Base-by-base conservation (phyloP, 1,140 invertebrate genomes). In the Antheraea mylitta region DNA sequence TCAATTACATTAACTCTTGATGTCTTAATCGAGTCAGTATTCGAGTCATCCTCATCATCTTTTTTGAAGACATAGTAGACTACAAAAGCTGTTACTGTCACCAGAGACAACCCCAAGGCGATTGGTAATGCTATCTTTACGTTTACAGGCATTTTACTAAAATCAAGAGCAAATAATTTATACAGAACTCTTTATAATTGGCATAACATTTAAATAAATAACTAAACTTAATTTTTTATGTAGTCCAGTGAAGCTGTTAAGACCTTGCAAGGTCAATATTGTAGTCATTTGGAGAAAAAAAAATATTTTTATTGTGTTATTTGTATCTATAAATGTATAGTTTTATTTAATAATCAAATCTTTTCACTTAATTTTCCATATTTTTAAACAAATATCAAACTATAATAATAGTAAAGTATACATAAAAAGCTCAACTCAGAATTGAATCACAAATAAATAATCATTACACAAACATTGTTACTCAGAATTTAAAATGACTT, bases 61-160 rank as follows among this genome's bases (percentile, higher is more conserved):
- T 83, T 86, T 71, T 89, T 90, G 18, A 92, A 85, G 0, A 92
- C 68, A 73, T 90, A 92, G 66, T 92, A 92, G 1, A 85, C 80
- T 18, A 90, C 88, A 79, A 90, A 84, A 38, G 88, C 87, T 69
- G 84, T 87, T 0, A 89, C 88, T 18, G 88, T 85, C 9, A 90
- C 84, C 16, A 92, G 58, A 10, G 88, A 90, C 38, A 92, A 68
- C 7, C 88, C 90, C 22, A 92, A 74, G 2, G 80, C 86, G 7
- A 88, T 69, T 18, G 89, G 88, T 62, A 92, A 68, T 4, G 86
- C 30, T 30, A 88, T 58, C 60, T 88, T 90, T 67, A 82, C 69
- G 59, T 87, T 87, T 4, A 86, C 37, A 38, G 84, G 69, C 89
- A 90, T 91, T 64, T 69, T 78, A 63, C 85, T 87, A 76, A 59